Conservation (phyloP, 2,797 vertebrate species). For the Coracias cyanogaster region DNA sequence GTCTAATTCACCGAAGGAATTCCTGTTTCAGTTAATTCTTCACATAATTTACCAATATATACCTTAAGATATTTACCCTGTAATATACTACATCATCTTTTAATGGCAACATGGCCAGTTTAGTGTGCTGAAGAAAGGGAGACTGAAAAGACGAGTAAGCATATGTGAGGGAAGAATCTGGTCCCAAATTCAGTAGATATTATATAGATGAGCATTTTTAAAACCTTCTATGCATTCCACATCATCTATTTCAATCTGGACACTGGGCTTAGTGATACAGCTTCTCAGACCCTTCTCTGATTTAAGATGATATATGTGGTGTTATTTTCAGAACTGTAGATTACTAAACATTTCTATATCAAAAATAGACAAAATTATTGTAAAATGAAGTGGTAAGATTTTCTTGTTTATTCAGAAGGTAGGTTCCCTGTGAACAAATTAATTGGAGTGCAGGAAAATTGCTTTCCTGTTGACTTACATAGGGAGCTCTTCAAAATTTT, state of each 20-base stretch:
- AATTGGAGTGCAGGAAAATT: slow-evolving; percentile 1
- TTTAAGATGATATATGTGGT: background rate
- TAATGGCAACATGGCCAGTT: background rate
- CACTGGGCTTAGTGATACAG: background rate
- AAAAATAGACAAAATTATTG: background rate
- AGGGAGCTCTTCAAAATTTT: background rate
- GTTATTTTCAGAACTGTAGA: background rate
- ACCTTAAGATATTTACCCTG: background rate
- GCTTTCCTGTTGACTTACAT: slow-evolving; percentile 15
- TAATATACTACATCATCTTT: background rate
- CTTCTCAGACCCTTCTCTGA: background rate
- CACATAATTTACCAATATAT: background rate
- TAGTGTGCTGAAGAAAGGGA: background rate
- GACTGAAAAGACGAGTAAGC: background rate
- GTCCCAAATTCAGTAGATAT: background rate
- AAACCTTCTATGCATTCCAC: background rate
- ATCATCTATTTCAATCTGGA: background rate
- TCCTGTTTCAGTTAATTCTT: background rate
- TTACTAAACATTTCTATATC: background rate
- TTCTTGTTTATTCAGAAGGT: slow-evolving; percentile 23
- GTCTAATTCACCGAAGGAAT: background rate
- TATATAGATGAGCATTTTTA: background rate
- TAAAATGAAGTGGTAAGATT: background rate
- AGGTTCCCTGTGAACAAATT: background rate
- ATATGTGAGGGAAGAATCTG: background rate